phyloP scores from a whole-genome alignment of 2,888 invertebrate genomes.

The Blera fallax region DNA sequence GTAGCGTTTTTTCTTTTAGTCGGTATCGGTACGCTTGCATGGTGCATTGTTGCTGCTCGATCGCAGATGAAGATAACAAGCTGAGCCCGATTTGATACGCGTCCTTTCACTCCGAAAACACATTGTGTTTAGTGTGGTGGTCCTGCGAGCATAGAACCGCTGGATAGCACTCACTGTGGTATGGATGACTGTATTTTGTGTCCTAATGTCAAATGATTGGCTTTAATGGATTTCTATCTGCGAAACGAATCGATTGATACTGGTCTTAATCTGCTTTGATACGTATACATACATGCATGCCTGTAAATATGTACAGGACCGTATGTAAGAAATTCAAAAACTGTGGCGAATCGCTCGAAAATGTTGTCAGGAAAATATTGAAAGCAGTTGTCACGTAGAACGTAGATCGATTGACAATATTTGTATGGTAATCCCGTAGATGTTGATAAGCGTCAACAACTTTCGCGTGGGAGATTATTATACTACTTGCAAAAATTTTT shows the following conservation, averaged over 20 bases:
- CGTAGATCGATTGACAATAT: slow-evolving; percentile 40
- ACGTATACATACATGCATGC: slow-evolving; percentile 18
- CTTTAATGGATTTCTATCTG: slow-evolving; percentile 82
- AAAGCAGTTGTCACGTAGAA: slow-evolving; percentile 59
- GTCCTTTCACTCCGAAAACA: slow-evolving; percentile 61
- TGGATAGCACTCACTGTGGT: slow-evolving; percentile 62
- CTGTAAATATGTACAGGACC: slow-evolving; percentile 34
- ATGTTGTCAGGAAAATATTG: slow-evolving; percentile 59
- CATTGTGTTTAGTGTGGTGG: slow-evolving; percentile 34
- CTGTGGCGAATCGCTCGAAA: slow-evolving; percentile 55
- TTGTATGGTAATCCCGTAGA: slow-evolving; percentile 32
- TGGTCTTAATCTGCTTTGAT: slow-evolving; percentile 70
- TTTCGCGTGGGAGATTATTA: background rate
- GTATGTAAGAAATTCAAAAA: slow-evolving; percentile 26
- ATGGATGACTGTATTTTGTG: slow-evolving; percentile 79
- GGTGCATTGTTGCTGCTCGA: slow-evolving; percentile 61
- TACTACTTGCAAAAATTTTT: background rate
- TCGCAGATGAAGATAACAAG: slow-evolving; percentile 72
- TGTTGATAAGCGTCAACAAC: slow-evolving; percentile 17
- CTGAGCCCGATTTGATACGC: slow-evolving; percentile 71
- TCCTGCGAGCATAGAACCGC: slow-evolving; percentile 12
- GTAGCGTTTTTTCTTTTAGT: slow-evolving; percentile 39
- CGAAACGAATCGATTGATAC: slow-evolving; percentile 80
- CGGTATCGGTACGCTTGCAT: slow-evolving; percentile 1
- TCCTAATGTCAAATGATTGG: slow-evolving; percentile 82